Conservation (phyloP, 2,797 vertebrate species). For the Mormyrops boulengeri region DNA sequence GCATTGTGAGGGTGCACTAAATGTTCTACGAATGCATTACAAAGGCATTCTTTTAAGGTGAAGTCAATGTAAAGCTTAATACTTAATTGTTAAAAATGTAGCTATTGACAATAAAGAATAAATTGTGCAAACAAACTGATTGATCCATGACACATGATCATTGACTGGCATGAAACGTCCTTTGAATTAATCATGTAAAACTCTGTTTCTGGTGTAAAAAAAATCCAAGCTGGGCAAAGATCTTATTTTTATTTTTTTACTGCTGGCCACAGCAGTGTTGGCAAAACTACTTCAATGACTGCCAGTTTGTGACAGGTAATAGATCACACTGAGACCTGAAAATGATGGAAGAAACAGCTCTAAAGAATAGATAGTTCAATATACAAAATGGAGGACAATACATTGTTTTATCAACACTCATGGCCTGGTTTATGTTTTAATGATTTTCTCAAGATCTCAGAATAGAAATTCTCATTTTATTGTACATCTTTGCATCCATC, state of each 20-base stretch:
- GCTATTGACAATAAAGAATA: not conserved
- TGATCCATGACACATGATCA: not conserved
- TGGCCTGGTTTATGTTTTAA: not conserved
- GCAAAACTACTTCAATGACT: conserved; percentile 5
- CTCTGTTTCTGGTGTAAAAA: not conserved
- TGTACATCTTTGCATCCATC: not conserved
- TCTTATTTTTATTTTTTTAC: not conserved
- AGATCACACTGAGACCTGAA: conserved; percentile 12
- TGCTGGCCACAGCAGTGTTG: not conserved
- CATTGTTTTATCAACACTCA: not conserved
- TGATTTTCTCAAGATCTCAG: not conserved
- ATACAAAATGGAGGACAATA: not conserved
- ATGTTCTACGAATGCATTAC: not conserved
- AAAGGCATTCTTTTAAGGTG: not conserved
- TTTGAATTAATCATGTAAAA: not conserved
- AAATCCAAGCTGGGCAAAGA: not conserved
- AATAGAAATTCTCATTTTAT: not conserved
- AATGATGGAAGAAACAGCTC: conserved; percentile 4
- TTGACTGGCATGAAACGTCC: not conserved
- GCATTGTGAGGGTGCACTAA: not conserved
- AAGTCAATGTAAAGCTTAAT: not conserved
- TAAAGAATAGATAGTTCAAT: not conserved
- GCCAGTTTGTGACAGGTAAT: conserved; percentile 19
- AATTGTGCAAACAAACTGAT: not conserved
- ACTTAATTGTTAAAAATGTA: not conserved